Conservation (phyloP, 2,888 invertebrate genomes). For the Onthophagus sagittarius region DNA sequence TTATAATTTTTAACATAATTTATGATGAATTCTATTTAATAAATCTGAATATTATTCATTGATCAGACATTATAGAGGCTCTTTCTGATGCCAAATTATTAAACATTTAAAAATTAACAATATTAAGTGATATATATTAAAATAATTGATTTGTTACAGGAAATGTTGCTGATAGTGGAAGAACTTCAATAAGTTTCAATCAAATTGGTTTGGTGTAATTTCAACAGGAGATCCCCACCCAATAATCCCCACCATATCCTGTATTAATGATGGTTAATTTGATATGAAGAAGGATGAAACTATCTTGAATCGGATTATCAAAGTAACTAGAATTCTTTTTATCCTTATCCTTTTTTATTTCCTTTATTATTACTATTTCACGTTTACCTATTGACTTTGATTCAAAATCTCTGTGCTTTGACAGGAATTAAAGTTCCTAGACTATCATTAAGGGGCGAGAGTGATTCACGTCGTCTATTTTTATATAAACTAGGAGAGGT, state of each 20-base stretch:
- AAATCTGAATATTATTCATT: conserved; percentile 8
- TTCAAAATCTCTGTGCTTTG: no score
- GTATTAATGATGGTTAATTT: conserved; percentile 97
- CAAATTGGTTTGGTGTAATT: conserved; percentile 99
- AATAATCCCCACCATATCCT: conserved; percentile 99
- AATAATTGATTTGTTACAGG: conserved; percentile 51
- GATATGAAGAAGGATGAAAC: conserved; percentile 65
- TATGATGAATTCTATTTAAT: conserved; percentile 15
- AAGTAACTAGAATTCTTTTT: no score
- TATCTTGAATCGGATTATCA: no score
- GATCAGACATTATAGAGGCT: conserved; percentile 38
- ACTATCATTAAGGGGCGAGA: no score
- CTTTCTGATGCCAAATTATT: conserved; percentile 38
- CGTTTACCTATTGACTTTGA: no score
- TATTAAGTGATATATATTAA: background rate
- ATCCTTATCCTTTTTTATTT: no score
- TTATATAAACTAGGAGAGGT: no score
- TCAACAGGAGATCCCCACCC: conserved; percentile 99
- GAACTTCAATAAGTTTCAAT: conserved; percentile 98
- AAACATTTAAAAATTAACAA: background rate
- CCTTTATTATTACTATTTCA: no score
- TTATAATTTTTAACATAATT: conserved; percentile 7
- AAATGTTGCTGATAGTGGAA: conserved; percentile 99
- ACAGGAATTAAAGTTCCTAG: no score
- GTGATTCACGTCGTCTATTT: no score